Evolutionary conservation across 2,797 vertebrate genomes (phyloP), one percentile per base, ranked within the genome.

Genomic region (Gymnoscopelus braueri): DNA sequence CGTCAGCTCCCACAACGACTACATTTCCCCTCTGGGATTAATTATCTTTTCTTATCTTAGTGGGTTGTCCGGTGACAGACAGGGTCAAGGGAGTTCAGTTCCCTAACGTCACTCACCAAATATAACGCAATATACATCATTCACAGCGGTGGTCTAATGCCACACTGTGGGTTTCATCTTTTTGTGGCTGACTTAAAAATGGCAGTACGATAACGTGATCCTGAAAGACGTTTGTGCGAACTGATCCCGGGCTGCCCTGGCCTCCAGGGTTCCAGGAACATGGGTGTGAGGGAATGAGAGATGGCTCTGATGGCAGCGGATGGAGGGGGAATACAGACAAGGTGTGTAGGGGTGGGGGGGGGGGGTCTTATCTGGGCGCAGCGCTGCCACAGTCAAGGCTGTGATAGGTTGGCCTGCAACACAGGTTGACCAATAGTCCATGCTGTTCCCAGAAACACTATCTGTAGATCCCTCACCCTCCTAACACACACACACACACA

Each of bases 401-500:
- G 79, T 44, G 39, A 44, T 8, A 44, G 39, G 39, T 70, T 39
- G 63, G 72, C 65, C 58, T 77, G 78, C 76, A 71, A 54, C 56
- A 73, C 75, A 52, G 70, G 84, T 80, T 81, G 80, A 89, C 74
- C 61, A 54, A 60, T 78, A 87, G 87, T 88, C 89, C 80, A 86
- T 66, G 60, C 84, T 77, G 79, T 91, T 90, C 89, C 87, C 75
- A 69, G 91, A 87, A 92, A 93, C 91, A 84, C 55, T 60, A 93
- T 91, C 84, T 73, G 50, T 14, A 67, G 72, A 70, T 72, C 82
- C 67, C 39, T 54, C 63, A 29, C 26, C 26, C 26, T 1, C 26
- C 26, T 29, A 29, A 29, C 26, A 29, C 26, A 3, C 26, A 4
- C 57, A 70, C 39, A 39, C 35, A 60, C 11, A 26, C 1, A 23